Evolutionary conservation across 2,797 vertebrate genomes (phyloP), one percentile per base, ranked within the genome.

Genomic region (Leontopithecus rosalia): DNA sequence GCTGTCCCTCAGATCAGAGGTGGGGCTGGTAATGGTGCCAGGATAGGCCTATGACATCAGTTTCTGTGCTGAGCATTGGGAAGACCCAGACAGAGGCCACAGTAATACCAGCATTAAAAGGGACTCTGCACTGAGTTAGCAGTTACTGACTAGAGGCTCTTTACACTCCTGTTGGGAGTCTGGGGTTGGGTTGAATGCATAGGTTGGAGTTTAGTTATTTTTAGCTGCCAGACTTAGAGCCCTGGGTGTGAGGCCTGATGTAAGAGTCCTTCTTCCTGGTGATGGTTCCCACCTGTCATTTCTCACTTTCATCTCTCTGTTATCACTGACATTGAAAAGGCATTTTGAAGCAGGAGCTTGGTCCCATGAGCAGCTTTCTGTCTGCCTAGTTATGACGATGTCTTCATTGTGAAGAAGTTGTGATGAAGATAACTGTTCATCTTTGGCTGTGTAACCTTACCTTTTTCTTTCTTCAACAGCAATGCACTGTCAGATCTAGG

Each of bases 241-340:
- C 30, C 26, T 90, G 36, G 70, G n/a, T 22, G 20, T 61, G 30
- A 50, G 39, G 46, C 43, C 73, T 86, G 24, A 22, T 64, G 17
- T 70, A 61, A 86, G 46, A 57, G 52, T 86, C 26, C 84, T 61
- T 95, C 39, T 87, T 90, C 61, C 64, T 58, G 50, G 20, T 86
- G 39, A 48, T 30, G 70, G 41, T 79, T 41, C 76, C n/a, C 43
- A 67, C 17, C 39, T 94, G 41, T 96, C 50, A 12, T 79, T 89
- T 19, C 43, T 92, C 83, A 73, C 52, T 94, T 52, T 88, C 30
- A 26, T 86, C 55, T 73, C 93, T 79, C 8, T 84, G 28, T 48
- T 93, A 48, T 94, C 61, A 70, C 6, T 90, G 84, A 91, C 36
- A n/a, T 50, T 61, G 50, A 52, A 73, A 83, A 95, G 67, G n/a